Base-by-base conservation (phyloP, 2,888 invertebrate species). In the Metacarcinus magister region DNA sequence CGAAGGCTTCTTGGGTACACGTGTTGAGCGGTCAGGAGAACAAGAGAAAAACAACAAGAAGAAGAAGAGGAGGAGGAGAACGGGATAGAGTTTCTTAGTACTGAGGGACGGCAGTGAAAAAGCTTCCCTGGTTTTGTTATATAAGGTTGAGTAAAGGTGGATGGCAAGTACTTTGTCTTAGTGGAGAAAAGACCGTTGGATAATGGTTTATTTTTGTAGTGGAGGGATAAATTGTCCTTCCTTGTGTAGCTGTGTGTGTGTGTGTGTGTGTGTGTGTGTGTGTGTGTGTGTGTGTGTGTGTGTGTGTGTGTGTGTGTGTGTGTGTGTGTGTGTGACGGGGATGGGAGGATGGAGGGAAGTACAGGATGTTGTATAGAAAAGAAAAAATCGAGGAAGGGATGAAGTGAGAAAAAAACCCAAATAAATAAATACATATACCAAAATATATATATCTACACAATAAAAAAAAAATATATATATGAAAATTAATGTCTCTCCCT, bases 231-330 rank as follows among this genome's bases (percentile, higher is more conserved):
- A 60, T 60, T 60, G 7, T 60, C 19, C 7, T 60, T 48, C 10
- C 4, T 48, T 60, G 60, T 16, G 16, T 60, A 19, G 7, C 10
- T 43, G 46, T 91, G 46, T 91, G 46, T 91, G 46, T 91, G 46
- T 91, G 46, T 91, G 46, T 91, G 46, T 91, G 46, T 91, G 46
- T 91, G 46, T 91, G 46, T 43, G 46, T 91, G 46, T 91, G 46
- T 91, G 46, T 91, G 46, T 91, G 46, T 43, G n/a, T 91, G 91
- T 91, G 46, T 91, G 46, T 91, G 46, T 91, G 46, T 91, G 46
- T 91, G 46, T 91, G 46, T 91, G 46, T 91, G 46, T 91, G 46
- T 91, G 46, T 91, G 60, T 60, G 60, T 60, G 60, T 60, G 60
- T 60, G 60, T 60, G 46, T 91, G 46, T 91, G 46, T 91, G 46